phyloP scores from a whole-genome alignment of 1,140 invertebrate genomes.

The Zeugodacus cucurbitae region DNA sequence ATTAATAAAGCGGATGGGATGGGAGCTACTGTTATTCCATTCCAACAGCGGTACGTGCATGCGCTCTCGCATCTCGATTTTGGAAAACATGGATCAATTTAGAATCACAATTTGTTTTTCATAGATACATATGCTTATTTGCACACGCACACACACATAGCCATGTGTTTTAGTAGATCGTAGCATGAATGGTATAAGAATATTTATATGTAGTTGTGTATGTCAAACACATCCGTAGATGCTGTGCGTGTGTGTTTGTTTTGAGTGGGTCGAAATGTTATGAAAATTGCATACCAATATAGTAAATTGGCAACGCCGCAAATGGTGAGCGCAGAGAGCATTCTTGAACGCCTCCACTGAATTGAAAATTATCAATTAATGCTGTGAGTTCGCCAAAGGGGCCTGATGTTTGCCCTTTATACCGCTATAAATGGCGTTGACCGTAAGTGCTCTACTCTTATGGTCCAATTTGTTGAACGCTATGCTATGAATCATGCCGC shows the following conservation, averaged over 20 bases:
- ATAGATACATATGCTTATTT: not conserved
- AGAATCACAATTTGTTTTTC: not conserved
- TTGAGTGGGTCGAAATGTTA: constrained; percentile 12
- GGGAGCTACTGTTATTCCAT: constrained; percentile 28
- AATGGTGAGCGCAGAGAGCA: not conserved
- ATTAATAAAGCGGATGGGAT: constrained; percentile 24
- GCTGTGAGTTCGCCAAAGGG: not conserved
- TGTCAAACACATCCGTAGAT: not conserved
- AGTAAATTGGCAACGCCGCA: not conserved
- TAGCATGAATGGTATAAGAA: not conserved
- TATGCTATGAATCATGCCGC: constrained; percentile 4
- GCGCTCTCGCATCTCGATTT: not conserved
- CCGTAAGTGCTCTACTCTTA: not conserved
- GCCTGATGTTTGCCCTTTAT: constrained; percentile 24
- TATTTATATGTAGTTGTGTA: not conserved
- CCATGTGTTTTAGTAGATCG: too few species aligned
- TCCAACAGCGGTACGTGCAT: not conserved
- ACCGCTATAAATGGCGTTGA: constrained; percentile 23
- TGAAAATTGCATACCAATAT: constrained; percentile 21
- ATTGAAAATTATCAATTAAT: constrained; percentile 23
- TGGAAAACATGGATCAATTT: constrained; percentile 15
- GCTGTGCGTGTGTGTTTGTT: not conserved
- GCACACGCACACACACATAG: not conserved
- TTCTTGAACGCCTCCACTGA: not conserved
- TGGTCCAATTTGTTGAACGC: constrained; percentile 1